Conservation (phyloP, 2,113 vertebrate species). For the Perca schrenkii region DNA sequence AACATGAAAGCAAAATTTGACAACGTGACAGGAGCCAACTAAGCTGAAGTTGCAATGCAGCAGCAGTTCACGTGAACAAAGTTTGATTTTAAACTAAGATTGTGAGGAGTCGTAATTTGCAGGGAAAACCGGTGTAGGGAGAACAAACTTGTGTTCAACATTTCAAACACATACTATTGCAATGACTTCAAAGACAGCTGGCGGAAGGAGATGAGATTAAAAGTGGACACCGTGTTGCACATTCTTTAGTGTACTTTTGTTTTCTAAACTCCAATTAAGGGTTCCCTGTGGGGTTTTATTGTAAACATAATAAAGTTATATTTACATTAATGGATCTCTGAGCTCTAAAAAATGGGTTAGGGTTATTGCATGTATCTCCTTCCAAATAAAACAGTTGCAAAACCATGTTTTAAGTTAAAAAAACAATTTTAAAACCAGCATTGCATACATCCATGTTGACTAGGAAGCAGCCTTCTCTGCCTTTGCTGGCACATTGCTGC, state of each 20-base stretch:
- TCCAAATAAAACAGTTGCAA: neutral
- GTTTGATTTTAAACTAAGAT: neutral
- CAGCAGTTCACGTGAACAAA: neutral
- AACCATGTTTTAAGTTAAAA: too few relatives aligned
- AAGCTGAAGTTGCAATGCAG: too few relatives aligned
- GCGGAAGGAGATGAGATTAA: neutral
- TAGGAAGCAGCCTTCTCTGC: neutral
- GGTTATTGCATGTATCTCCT: neutral
- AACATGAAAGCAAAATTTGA: neutral
- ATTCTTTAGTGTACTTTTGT: neutral
- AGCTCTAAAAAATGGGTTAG: neutral
- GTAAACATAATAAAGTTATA: neutral
- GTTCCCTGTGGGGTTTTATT: neutral
- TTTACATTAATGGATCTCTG: neutral
- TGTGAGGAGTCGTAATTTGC: neutral
- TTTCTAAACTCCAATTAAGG: neutral
- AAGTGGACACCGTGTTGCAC: neutral
- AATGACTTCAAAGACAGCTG: neutral
- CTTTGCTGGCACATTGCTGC: neutral
- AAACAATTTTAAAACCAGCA: neutral
- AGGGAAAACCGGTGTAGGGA: neutral
- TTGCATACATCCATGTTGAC: neutral
- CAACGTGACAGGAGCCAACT: neutral
- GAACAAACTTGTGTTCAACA: neutral
- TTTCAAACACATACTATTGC: neutral